Percentiles rank a stretch among this genome's conserved stretches.
Evolutionary conservation across 2,113 vertebrate genomes (phyloP).

Genomic region (Coturnix japonica): DNA sequence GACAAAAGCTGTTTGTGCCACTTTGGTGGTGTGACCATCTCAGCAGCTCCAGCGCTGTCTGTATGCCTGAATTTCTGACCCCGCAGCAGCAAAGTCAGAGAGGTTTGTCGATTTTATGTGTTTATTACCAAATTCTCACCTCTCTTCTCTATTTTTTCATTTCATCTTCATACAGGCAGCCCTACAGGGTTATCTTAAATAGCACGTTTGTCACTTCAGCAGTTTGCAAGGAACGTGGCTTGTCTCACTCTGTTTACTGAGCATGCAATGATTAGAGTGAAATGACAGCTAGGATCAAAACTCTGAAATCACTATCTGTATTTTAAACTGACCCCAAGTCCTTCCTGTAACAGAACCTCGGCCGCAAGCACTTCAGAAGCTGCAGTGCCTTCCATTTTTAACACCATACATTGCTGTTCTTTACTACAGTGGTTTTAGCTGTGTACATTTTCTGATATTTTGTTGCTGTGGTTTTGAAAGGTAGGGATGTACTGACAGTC

Average conservation of each 20-base stretch:
- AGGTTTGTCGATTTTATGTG: neutral
- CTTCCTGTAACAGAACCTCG: neutral
- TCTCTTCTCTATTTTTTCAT: neutral
- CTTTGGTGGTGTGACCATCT: neutral
- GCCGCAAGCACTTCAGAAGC: neutral
- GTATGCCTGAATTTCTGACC: neutral
- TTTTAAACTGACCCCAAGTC: constrained; percentile 33
- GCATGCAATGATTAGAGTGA: constrained; percentile 59
- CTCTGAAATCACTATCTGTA: neutral
- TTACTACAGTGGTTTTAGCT: neutral
- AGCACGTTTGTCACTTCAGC: constrained; percentile 16
- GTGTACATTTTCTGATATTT: neutral
- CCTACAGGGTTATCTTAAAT: neutral
- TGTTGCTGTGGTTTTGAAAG: constrained; percentile 35
- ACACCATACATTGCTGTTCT: neutral
- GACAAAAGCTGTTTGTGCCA: neutral
- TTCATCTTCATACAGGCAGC: neutral
- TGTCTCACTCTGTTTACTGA: constrained; percentile 46
- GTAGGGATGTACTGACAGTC: neutral
- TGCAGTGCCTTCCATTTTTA: neutral
- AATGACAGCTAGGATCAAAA: constrained; percentile 49
- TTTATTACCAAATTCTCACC: neutral
- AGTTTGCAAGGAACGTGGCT: neutral
- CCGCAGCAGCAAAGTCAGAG: neutral
- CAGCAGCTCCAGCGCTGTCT: neutral